Evolutionary conservation across 2,797 vertebrate genomes (phyloP), one percentile per base, ranked within the genome.

Genomic region (Antrozous pallidus): DNA sequence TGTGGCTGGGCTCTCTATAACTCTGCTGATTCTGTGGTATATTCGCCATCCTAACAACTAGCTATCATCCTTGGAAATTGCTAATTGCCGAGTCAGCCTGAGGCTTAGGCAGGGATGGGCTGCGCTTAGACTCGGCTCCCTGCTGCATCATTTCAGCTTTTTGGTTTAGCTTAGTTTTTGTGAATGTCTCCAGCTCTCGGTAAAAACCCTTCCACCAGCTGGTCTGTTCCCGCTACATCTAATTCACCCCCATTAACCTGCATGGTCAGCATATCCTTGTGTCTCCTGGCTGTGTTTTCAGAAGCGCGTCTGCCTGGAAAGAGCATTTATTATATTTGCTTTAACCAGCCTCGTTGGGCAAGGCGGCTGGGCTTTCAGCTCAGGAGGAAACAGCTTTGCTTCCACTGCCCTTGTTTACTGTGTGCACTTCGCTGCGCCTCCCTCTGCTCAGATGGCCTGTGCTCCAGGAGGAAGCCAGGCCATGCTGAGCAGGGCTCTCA

Each of bases 311-410:
- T 95, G 84, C 93, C 94, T 90, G 75, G 81, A 82, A 82, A 86
- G 89, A 13, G 40, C 82, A 56, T 88, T 93, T 95, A 85, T 91
- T 77, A 56, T 97, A 67, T 95, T 95, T 88, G 87, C 82, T 95
- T 95, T 96, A 84, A 94, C 94, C 49, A 49, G 79, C 40, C 88
- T 94, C 77, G 51, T 91, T 93, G 97, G 96, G 95, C 94, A 89
- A 94, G 89, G 88, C 24, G 0, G 54, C 40, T 33, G 81, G 67
- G 75, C 63, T 80, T 93, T 94, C 73, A 79, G 86, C 42, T 93
- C 40, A 4, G 74, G 90, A 92, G 51, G 47, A 92, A 88, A 86
- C 67, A 45, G 82, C 71, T 95, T 42, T 91, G 90, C 42, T 91
- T 63, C n/a, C 3, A 2, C n/a, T 69, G 81, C 65, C 54, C 24